phyloP scores from a whole-genome alignment of 2,113 vertebrate genomes.

The Odobenus rosmarus region DNA sequence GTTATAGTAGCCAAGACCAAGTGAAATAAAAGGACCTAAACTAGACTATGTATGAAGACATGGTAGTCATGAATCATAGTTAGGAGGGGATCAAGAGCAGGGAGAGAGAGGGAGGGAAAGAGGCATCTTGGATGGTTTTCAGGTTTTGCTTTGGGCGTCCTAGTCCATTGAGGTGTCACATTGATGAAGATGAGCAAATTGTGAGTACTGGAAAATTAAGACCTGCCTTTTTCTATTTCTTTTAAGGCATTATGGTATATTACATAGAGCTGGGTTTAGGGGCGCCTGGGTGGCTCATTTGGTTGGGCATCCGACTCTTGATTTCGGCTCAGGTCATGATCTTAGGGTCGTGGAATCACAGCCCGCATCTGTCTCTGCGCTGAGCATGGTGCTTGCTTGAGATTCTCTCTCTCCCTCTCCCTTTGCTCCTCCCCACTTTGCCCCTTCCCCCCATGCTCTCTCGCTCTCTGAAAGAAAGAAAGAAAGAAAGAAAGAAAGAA shows the following conservation, averaged over 20 bases:
- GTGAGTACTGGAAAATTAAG: background rate
- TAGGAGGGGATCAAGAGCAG: background rate
- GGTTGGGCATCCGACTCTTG: background rate
- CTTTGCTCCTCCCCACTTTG: background rate
- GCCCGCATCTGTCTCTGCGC: background rate
- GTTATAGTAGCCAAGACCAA: background rate
- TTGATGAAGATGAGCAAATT: background rate
- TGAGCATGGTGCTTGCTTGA: background rate
- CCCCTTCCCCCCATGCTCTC: background rate
- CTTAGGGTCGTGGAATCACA: background rate
- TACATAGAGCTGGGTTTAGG: background rate
- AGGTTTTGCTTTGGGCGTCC: background rate
- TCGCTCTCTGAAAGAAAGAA: background rate
- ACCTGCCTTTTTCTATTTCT: background rate
- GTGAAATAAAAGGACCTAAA: background rate
- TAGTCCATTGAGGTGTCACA: background rate
- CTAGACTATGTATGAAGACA: background rate
- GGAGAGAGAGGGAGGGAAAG: too few relatives aligned
- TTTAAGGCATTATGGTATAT: background rate
- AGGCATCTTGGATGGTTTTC: background rate
- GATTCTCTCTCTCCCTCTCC: background rate
- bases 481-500: too few relatives aligned
- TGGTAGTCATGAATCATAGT: background rate
- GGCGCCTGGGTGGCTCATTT: background rate
- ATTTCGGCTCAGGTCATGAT: background rate